Evolutionary conservation across 2,797 vertebrate species (phyloP), one percentile per base, ranked within the genome.

Genomic region (Stomatorhinus walkeri): DNA sequence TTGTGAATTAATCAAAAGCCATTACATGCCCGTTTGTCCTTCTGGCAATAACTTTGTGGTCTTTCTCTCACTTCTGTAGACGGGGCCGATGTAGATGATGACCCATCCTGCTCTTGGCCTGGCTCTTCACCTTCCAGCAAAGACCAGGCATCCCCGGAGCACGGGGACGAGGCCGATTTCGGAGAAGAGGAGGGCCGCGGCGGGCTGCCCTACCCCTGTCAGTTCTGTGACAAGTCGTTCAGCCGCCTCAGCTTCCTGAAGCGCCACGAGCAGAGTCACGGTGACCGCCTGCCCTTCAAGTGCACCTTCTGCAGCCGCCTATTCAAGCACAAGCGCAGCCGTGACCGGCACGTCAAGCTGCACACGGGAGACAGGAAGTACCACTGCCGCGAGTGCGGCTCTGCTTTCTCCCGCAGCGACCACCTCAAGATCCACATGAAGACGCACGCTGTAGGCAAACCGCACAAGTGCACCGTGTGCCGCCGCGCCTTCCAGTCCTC

Each of bases 351-450:
- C 95, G 97, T 99, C 91, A 99, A 99, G 92, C 97, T 99, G 28
- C 98, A 99, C 90, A 99, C 98, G 0, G 98, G 98, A 87, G 98
- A 99, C 93, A 99, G 99, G 94, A 99, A 99, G 93, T 99, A 99
- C 93, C 98, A 99, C 95, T 99, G 98, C 91, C 97, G 97, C 0
- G 98, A 99, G 90, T 99, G 98, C 79, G 97, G 99, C 51, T 98
- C 98, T 0, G 97, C 98, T 0, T 99, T 99, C 94, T 99, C 98
- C 22, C 97, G 98, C 92, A 99, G 98, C 0, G 98, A 99, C 93
- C 98, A 99, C 93, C 97, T 99, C 88, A 99, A 99, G 95, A 99
- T 99, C 94, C 98, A 99, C 95, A 96, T 99, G 95, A 99, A 99
- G 97, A 99, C 98, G 88, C 98, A 99, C 96, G 97, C 97, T 0